Base-by-base conservation (phyloP, 2,113 vertebrate species). In the Cebus imitator region DNA sequence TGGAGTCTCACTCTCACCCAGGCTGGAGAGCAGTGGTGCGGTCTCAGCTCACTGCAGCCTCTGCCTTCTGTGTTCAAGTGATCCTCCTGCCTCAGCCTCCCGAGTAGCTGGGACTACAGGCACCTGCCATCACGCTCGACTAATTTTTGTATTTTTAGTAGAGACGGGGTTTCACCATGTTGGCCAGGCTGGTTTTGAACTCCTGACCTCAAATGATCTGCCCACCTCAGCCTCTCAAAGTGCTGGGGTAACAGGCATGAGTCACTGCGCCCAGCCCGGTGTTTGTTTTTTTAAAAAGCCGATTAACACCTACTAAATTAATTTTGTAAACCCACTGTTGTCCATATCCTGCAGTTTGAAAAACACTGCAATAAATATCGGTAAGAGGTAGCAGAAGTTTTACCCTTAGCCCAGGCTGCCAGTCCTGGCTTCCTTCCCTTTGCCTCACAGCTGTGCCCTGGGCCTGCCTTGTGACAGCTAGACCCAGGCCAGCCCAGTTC, bases 101-200 rank as follows among this genome's bases (percentile, higher is more conserved):
- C 1, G 0, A 68, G 32, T 68, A 68, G 32, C 66, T 68, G 14
- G 32, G 16, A 35, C 6, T 8, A 68, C 66, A 68, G 64, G 64
- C 14, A 0, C 16, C 13, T 17, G 27, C 64, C 64, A 68, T 32
- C 64, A 68, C 3, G 0, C 64, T 3, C 0, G 0, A 14, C 64
- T 68, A 35, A 14, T 35, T 35, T 68, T 68, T 68, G 30, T 14
- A 8, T 68, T 68, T 68, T 35, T 35, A 35, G 64, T 68, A 68
- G 64, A 68, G 64, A 68, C 5, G 6, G 32, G 32, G 64, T 68
- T 35, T 68, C 32, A 17, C 16, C 6, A 68, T 35, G 32, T 35
- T 68, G 32, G 30, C 16, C 64, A 68, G 64, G 14, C 64, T 68
- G 64, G 64, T 68, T 32, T 68, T 2, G 32, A 68, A 32, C 64